Evolutionary conservation across 1,140 invertebrate genomes (phyloP).

Genomic region (Lepidurus arcticus): DNA sequence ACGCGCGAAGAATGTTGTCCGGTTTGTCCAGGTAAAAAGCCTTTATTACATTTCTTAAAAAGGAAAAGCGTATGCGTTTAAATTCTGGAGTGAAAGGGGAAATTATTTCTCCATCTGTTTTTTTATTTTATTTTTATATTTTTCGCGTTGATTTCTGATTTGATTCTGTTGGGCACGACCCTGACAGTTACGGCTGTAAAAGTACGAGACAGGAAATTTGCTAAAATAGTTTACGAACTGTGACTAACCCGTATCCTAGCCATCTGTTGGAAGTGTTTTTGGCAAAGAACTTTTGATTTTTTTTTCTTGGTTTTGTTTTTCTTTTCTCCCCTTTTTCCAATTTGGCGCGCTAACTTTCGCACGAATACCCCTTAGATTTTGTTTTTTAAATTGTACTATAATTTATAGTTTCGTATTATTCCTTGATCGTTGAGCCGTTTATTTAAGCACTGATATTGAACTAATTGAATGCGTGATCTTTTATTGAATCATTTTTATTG

Average conservation of each 20-base stretch:
- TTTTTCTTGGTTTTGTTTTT: neutral
- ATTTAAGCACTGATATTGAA: too few species aligned
- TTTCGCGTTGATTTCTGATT: neutral
- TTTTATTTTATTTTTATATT: neutral
- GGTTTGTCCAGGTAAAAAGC: slow-evolving; percentile 33
- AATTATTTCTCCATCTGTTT: neutral
- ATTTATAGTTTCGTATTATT: too few species aligned
- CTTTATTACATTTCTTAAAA: neutral
- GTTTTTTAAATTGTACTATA: too few species aligned
- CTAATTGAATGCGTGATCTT: neutral
- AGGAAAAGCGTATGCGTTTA: too few species aligned
- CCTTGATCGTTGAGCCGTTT: too few species aligned
- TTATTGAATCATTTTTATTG: neutral
- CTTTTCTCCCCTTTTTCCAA: neutral
- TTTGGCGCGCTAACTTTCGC: neutral
- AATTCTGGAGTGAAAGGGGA: neutral
- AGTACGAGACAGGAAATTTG: slow-evolving; percentile 15
- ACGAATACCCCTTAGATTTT: too few species aligned
- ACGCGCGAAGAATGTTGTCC: slow-evolving; percentile 35
- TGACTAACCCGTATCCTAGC: neutral
- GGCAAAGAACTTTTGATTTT: neutral
- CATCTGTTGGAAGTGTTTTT: slow-evolving; percentile 6
- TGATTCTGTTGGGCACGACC: neutral
- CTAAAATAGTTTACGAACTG: slow-evolving; percentile 22
- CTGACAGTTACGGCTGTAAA: neutral